A percentile compares a stretch with the other conserved stretches of the same genome.
Evolutionary conservation across 2,113 vertebrate genomes (phyloP).

Genomic region (Austrofundulus limnaeus): DNA sequence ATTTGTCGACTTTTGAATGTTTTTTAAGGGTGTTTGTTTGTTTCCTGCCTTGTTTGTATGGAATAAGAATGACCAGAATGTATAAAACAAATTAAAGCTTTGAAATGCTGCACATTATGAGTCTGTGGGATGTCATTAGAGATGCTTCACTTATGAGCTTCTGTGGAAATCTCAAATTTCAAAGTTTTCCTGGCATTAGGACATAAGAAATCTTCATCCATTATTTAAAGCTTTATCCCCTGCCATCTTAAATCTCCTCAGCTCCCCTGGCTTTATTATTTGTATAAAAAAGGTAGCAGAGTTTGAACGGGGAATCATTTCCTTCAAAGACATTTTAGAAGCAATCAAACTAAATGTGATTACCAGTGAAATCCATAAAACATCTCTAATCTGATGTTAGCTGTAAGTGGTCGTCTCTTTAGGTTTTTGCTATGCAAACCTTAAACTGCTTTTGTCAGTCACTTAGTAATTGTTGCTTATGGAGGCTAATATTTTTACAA

Average conservation of each 20-base stretch:
- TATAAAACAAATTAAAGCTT: conserved; percentile 13
- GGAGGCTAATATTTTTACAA: background rate
- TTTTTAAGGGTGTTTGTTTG: too few relatives aligned
- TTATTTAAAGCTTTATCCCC: conserved; percentile 29
- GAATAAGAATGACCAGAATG: conserved; percentile 1
- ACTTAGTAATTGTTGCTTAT: background rate
- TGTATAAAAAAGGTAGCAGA: conserved; percentile 2
- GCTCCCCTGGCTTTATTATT: conserved; percentile 7
- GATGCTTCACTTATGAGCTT: conserved; percentile 28
- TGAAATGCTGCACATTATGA: conserved; percentile 20
- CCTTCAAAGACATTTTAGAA: background rate
- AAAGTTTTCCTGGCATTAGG: conserved; percentile 21
- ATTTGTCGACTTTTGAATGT: background rate
- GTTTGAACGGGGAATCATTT: conserved; percentile 9
- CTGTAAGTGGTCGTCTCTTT: background rate
- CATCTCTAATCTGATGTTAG: conserved; percentile 4
- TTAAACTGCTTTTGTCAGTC: background rate
- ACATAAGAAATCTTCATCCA: conserved; percentile 47
- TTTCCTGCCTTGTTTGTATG: too few relatives aligned
- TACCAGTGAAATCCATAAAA: background rate
- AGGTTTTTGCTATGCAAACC: conserved; percentile 15
- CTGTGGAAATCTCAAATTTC: conserved; percentile 18
- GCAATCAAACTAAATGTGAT: conserved; percentile 14
- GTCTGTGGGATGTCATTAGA: conserved; percentile 35
- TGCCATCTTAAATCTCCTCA: conserved; percentile 1